Evolutionary conservation across 2,113 vertebrate genomes (phyloP), one percentile per base, ranked within the genome.

Genomic region (Charadrius vociferus): DNA sequence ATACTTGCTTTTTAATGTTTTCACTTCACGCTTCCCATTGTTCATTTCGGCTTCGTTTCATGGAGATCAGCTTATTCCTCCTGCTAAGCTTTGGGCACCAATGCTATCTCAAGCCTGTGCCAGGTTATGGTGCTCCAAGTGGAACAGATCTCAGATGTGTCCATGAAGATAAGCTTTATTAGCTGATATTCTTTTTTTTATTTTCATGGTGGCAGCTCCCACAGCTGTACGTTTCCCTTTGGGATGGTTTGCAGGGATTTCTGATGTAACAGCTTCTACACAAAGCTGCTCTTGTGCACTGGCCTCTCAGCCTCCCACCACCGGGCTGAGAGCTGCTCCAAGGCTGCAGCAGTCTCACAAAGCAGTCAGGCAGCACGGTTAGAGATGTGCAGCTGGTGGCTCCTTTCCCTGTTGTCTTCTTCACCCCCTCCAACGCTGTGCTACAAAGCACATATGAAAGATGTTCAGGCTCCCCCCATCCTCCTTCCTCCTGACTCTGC

Each of bases 1-100:
- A 75, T 88, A 36, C 53, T 97, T 97, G 56, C 79, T n/a, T 84
- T 90, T 81, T 73, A 92, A 93, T 95, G 47, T 71, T 71, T 92
- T 86, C 59, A 65, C 43, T 87, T 93, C 26, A 41, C 14, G 30
- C 52, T 96, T 96, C 6, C 8, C 59, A 32, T 82, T 83, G 68
- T 87, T 94, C 70, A 87, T 95, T 97, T 95, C 89, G 83, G 67
- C 59, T 93, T 34, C 5, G 5, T 86, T 94, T 97, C 82, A 91
- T n/a, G 79, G 73, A 34, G 53, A 73, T 85, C 56, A 47, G 19
- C 93, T 97, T 90, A 47, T 96, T 96, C 65, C 74, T 94, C 67
- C 66, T 92, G 56, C 17, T 93, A 92, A 39, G 10, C 75, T 88
- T 89, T 96, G 70, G 72, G 80, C 41, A 39, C 81, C 86, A 88